These are phyloP conservation scores for Erpobdella octoculata DNA, from an alignment of 2,888 invertebrate species.

Conservation along the genomic window DNA sequence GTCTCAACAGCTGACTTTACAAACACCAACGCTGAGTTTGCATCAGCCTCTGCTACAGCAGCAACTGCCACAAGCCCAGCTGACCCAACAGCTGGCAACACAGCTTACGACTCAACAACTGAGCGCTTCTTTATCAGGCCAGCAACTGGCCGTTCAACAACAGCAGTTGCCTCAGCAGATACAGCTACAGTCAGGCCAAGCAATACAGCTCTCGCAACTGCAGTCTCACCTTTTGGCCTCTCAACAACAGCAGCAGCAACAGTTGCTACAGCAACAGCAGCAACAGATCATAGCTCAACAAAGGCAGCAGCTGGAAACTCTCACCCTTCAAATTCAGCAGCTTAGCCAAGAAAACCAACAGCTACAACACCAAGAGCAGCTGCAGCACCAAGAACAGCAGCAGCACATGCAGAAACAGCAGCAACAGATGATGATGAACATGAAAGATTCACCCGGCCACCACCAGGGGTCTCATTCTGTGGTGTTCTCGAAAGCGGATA, in stretches of 20 bases:
- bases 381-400: conserved; percentile 8
- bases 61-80: conserved; percentile 1
- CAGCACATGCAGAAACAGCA: conserved; percentile 20
- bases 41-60: background rate
- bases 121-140: too few species aligned
- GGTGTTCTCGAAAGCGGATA: background rate
- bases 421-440: conserved; percentile 16
- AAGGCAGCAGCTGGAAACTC: background rate
- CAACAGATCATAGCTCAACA: too few species aligned
- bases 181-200: background rate
- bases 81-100: background rate
- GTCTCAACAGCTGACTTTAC: background rate
- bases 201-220: conserved; percentile 7
- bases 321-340: background rate
- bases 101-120: background rate
- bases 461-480: background rate
- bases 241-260: background rate
- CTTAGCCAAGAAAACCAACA: background rate
- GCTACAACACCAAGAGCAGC: background rate
- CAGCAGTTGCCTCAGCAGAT: background rate
- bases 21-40: too few species aligned
- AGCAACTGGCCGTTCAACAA: background rate
- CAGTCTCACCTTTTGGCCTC: conserved; percentile 1
- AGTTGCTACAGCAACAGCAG: background rate
- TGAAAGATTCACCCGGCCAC: conserved; percentile 10